phyloP scores from a whole-genome alignment of 2,888 invertebrate genomes.

The Prosapia bicincta region DNA sequence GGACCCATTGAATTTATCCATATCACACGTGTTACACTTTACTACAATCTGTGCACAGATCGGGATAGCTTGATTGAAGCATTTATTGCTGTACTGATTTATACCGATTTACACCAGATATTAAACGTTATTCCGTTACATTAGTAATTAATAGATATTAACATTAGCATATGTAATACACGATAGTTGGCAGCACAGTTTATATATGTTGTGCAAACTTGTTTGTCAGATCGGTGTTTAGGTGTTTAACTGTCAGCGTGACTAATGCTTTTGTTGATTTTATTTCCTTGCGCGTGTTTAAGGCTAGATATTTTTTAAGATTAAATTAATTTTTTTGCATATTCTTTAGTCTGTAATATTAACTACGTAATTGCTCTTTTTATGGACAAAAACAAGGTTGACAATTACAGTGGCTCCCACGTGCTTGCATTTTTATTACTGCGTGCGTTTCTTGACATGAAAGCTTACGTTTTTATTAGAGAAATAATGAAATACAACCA shows the following conservation, averaged over 20 bases:
- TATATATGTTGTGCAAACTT: not conserved
- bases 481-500: too few relatives aligned
- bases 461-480: too few relatives aligned
- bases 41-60: not conserved
- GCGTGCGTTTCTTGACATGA: too few relatives aligned
- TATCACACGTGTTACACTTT: not conserved
- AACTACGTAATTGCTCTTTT: too few relatives aligned
- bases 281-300: not conserved
- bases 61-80: not conserved
- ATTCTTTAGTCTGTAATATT: too few relatives aligned
- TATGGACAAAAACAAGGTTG: too few relatives aligned
- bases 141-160: not conserved
- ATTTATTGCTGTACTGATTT: not conserved
- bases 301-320: not conserved
- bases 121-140: not conserved
- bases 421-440: too few relatives aligned
- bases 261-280: not conserved
- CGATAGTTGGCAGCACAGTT: not conserved
- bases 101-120: not conserved
- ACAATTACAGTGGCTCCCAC: too few relatives aligned
- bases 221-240: not conserved
- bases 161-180: not conserved
- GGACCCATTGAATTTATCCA: not conserved
- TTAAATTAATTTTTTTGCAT: not conserved
- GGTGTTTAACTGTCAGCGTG: not conserved